Base-by-base conservation (phyloP, 2,888 invertebrate species). In the Leptopilina drosophilae region DNA sequence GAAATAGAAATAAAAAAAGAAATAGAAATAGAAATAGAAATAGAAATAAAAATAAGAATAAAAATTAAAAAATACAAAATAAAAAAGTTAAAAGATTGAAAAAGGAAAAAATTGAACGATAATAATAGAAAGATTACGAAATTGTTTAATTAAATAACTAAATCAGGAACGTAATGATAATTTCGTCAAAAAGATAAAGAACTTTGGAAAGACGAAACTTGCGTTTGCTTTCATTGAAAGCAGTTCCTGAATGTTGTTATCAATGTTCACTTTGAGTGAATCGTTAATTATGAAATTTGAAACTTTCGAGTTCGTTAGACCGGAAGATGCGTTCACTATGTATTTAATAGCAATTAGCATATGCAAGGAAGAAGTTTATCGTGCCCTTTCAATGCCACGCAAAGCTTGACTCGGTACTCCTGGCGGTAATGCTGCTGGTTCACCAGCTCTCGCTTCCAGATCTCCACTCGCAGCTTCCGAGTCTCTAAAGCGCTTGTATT, bases 401-500 rank as follows among this genome's bases (percentile, higher is more conserved):
- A 89, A 78, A 42, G 88, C 86, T 77, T 90, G 89, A 79, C 88
- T 88, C 49, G 91, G 89, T 64, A 90, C 88, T 4, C 90, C 90
- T 0, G 91, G 88, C 3, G 90, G 88, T 53, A 89, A 81, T 11
- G 87, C 83, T 11, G 87, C 83, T 9, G 85, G 77, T 26, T 89
- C 91, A 4, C 85, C 87, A 40, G 82, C 87, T 8, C 83, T 86
- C 4, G 89, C 90, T 85, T 91, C 91, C 6, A 87, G 87, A 75
- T 92, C 91, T 78, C 85, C 87, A 79, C 78, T 88, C 20, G 86
- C 87, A 2, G 91, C 90, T 81, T 91, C 91, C 66, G 91, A 90
- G 77, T 87, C 88, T 84, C 88, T 88, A 86, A 89, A 90, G 77
- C 91, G 88, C 82, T 91, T 91, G 85, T 91, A 91, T 77, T 91